Base-by-base conservation (phyloP, 2,888 invertebrate genomes). In the Nomada ferruginata region DNA sequence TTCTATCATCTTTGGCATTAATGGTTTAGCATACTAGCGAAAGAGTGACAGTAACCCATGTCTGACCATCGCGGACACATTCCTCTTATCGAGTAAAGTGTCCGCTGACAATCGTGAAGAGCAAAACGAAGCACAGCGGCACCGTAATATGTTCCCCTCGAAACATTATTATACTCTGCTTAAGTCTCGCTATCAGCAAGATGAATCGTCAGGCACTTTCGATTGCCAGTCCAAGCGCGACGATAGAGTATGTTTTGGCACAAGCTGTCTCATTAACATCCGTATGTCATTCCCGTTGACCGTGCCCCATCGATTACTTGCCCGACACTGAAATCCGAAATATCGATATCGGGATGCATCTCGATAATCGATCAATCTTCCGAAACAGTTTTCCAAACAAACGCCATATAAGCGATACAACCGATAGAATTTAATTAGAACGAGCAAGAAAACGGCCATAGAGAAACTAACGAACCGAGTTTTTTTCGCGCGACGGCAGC, bases 231-330 rank as follows among this genome's bases (percentile, higher is more conserved):
- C 85, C 74, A 52, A 42, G 50, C 55, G 42, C 42, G 18, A 10
- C 61, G 85, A 82, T 84, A 80, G 20, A 36, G 61, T 36, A 59
- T 80, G 82, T 85, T 86, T 86, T 82, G 85, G 84, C 84, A 69
- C 76, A 61, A 75, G 64, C 78, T 75, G 79, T 77, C 84, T 86
- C 85, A 86, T 86, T 86, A 85, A 76, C 81, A 84, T 85, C 69
- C 61, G 47, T 7, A n/a, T 59, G 64, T 76, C 65, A 63, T 53
- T 69, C 50, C 26, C 69, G 57, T 15, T 47, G 50, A 20, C 52
- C 13, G 2, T 23, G 10, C 23, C 13, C 20, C 20, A 3, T n/a
- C 15, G 2, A 4, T 63, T 63, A 36, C 65, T 18, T 10, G 18
- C 10, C 29, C 15, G 44, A 44, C 36, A 36, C 36, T 5, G 36